Conservation (phyloP, 2,888 invertebrate species). For the Cordylochernes scorpioides region DNA sequence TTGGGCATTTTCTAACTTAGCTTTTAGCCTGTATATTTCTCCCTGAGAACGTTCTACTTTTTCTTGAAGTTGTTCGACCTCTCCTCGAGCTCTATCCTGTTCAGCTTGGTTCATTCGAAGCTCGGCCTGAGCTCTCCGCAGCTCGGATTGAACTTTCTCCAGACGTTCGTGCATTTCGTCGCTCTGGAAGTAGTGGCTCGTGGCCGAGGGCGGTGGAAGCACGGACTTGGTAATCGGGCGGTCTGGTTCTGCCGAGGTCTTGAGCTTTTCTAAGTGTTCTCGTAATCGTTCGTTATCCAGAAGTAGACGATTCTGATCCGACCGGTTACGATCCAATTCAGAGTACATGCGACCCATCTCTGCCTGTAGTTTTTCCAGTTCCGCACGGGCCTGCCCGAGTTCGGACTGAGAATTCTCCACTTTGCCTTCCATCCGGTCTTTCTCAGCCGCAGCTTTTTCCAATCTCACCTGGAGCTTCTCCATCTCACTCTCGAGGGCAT, state of each 20-base stretch:
- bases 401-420: conserved; percentile 76
- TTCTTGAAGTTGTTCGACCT: conserved; percentile 53
- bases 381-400: conserved; percentile 74
- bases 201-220: conserved; percentile 27
- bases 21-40: conserved; percentile 74
- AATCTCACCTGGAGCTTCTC: conserved; percentile 30
- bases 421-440: conserved; percentile 66
- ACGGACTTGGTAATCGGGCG: conserved; percentile 47
- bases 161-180: conserved; percentile 48
- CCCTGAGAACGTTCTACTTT: conserved; percentile 81
- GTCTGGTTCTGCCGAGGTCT: conserved; percentile 34
- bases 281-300: conserved; percentile 50
- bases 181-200: conserved; percentile 33
- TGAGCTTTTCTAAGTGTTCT: conserved; percentile 35
- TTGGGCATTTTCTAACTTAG: conserved; percentile 76
- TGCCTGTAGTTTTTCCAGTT: conserved; percentile 63
- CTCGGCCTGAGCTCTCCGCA: conserved; percentile 64
- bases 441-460: conserved; percentile 64
- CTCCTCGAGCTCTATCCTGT: conserved; percentile 35
- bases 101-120: conserved; percentile 70
- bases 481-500: conserved; percentile 55
- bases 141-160: conserved; percentile 54
- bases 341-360: conserved; percentile 66
- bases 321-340: conserved; percentile 58
- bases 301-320: conserved; percentile 30